Base-by-base conservation (phyloP, 2,888 invertebrate genomes). In the Chloroclysta siterata region DNA sequence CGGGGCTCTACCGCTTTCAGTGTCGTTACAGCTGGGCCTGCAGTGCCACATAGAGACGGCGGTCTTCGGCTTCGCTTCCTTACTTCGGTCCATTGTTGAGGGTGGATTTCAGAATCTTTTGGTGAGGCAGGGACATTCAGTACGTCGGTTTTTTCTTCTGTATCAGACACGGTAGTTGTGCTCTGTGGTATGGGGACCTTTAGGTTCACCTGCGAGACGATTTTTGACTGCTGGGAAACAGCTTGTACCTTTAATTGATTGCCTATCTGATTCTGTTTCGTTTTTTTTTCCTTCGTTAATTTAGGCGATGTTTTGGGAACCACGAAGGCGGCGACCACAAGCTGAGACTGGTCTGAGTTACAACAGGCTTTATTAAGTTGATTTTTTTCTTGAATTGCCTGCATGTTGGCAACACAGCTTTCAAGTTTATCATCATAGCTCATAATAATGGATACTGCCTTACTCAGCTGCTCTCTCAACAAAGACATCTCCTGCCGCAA, bases 31-130 rank as follows among this genome's bases (percentile, higher is more conserved):
- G n/a, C n/a, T n/a, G n/a, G 44, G 2, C 44, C 44, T n/a, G 44
- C 44, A 2, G 44, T 44, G 6, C 44, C 44, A 44, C 44, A 44
- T 44, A 44, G 15, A n/a, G 44, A 44, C 6, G 44, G 44, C 6
- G 44, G 44, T 5, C 44, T 11, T 7, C 44, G 44, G 8, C 15
- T 15, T 15, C 13, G 11, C 44, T 15, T 44, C 15, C 15, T 44
- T 14, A 44, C 44, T 44, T 15, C 44, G 4, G 44, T 44, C 44
- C 44, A 44, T 44, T n/a, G 44, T 44, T 44, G 44, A 5, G 29
- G 5, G 5, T 29, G 5, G 39, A 7, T 11, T 11, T 39, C 39
- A 29, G 29, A 5, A 29, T 29, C 39, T 39, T 39, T 11, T 39
- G 39, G 10, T 2, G 39, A 11, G 4, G 8, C 8, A 39, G 39